Evolutionary conservation across 1,140 invertebrate genomes (phyloP), one percentile per base, ranked within the genome.

Genomic region (Diorhabda elongata): DNA sequence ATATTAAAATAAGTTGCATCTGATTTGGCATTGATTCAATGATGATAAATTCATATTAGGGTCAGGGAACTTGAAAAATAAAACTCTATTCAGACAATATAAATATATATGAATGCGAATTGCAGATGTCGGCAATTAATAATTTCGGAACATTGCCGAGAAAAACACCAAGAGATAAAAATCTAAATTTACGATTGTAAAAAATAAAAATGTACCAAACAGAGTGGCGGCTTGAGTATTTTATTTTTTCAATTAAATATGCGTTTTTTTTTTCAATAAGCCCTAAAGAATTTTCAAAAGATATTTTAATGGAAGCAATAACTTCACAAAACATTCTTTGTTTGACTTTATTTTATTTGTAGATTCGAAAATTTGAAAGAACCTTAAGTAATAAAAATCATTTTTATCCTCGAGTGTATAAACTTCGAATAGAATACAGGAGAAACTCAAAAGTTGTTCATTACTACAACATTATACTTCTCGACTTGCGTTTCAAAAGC

Each of bases 61-160:
- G 47, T 52, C 47, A 52, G 47, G n/a, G 47, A 52, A 52, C 47
- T 52, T 52, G n/a, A 52, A 52, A 52, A 52, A 52, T 52, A 52
- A 52, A 52, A 52, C 47, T n/a, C 47, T n/a, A n/a, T 52, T 52
- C 47, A 52, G 47, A 52, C 47, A 52, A 52, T 52, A 52, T 52
- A 52, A 8, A 52, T 52, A 52, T 52, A 52, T 52, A 52, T 52
- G n/a, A 52, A 52, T 52, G 47, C 47, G 47, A 52, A 52, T 52
- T 52, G 47, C 47, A 52, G 47, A 8, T 52, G 47, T 52, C 47
- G 47, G 47, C 47, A 52, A 52, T 52, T 52, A 52, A 52, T 52
- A 52, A 52, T n/a, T 52, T 52, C n/a, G 47, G 47, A 52, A 52
- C 47, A 52, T 52, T 52, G 47, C 47, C 47, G 47, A 52, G 47